Evolutionary conservation across 1,140 invertebrate species (phyloP), one percentile per base, ranked within the genome.

Genomic region (Drosophila kanapiae): DNA sequence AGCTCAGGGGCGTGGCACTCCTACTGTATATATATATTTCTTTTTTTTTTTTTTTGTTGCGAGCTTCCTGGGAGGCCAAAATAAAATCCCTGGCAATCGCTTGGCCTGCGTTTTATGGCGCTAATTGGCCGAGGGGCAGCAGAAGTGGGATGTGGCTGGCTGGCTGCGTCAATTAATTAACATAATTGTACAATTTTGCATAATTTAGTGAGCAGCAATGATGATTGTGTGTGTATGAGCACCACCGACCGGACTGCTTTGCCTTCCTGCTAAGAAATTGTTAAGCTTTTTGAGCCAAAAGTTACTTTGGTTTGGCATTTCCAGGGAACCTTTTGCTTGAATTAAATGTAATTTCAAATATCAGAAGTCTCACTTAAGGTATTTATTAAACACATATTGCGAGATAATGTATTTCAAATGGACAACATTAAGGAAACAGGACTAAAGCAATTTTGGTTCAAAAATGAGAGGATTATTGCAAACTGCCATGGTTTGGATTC

Each of bases 131-230:
- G 40, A 23, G 37, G 37, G 35, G 62, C 62, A 27, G 11, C n/a
- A 29, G 13, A 37, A n/a, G 40, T 10, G 31, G 60, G 57, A 43
- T 16, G 42, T 48, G 48, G 16, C 62, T 54, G 48, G 48, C 59
- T 58, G 71, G 61, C 75, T 84, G 72, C 85, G 64, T 88, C 84
- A 87, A 87, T 87, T 87, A 87, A 87, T 87, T 87, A 84, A 88
- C 84, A 87, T 87, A 88, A 87, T 87, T 87, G 84, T 87, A 87
- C 80, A 88, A 88, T 87, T 87, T 87, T 87, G 80, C 84, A 87
- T 87, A 87, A 88, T 71, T 88, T 78, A 78, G 64, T 60, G 48
- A 48, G 53, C 40, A 49, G 78, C 54, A 64, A 42, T 78, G 53
- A 83, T 83, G 65, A 56, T 75, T 82, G 58, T 59, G 58, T 59